phyloP scores from a whole-genome alignment of 2,888 invertebrate species.

The Synergus japonicus region DNA sequence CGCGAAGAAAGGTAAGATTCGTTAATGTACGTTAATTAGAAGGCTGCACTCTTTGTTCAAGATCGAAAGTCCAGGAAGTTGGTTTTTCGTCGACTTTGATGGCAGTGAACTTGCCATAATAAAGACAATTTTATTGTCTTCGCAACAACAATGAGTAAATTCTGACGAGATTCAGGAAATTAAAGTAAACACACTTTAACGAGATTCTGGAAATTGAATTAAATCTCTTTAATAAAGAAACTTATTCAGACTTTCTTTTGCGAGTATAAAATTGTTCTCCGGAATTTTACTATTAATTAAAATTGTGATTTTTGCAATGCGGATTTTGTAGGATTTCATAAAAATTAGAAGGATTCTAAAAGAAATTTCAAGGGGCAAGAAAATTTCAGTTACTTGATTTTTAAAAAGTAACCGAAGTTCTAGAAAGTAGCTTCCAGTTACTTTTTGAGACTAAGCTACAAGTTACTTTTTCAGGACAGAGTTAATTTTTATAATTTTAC shows the following conservation, averaged over 20 bases:
- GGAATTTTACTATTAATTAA: too few species aligned
- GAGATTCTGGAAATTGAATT: slow-evolving; percentile 20
- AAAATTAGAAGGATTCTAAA: too few species aligned
- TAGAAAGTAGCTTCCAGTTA: too few species aligned
- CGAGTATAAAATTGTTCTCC: not conserved
- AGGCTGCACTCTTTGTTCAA: slow-evolving; percentile 32
- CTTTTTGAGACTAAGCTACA: too few species aligned
- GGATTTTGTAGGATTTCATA: too few species aligned
- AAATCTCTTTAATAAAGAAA: slow-evolving; percentile 7
- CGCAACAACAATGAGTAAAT: not conserved
- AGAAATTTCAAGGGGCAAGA: too few species aligned
- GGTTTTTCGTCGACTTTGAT: not conserved
- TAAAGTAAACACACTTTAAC: not conserved
- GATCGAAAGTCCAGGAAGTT: slow-evolving; percentile 34
- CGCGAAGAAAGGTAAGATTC: slow-evolving; percentile 32
- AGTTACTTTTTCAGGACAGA: too few species aligned
- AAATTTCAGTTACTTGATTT: too few species aligned
- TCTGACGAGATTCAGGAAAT: slow-evolving; percentile 10
- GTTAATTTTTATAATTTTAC: too few species aligned
- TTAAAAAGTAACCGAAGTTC: too few species aligned
- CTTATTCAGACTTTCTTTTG: not conserved
- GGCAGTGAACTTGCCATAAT: slow-evolving; percentile 31
- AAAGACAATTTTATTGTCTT: slow-evolving; percentile 29
- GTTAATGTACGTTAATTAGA: slow-evolving; percentile 25
- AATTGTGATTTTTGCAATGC: not conserved